Base-by-base conservation (phyloP, 2,888 invertebrate genomes). In the Gnatocerus cornutus region DNA sequence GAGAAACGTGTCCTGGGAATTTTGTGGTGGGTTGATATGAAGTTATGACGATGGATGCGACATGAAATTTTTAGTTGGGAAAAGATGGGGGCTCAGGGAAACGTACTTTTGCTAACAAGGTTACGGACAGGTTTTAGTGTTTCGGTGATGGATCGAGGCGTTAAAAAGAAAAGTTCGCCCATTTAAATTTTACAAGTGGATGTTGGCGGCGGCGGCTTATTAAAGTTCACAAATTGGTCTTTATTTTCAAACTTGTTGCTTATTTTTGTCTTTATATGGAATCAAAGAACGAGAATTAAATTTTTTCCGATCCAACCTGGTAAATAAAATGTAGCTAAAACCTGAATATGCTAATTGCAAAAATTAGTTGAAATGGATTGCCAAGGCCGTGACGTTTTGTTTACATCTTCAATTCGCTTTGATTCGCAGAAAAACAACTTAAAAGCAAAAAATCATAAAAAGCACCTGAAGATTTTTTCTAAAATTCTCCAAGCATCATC, bases 271-370 rank as follows among this genome's bases (percentile, higher is more conserved):
- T n/a, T n/a, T n/a, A n/a, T n/a, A n/a, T n/a, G n/a, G n/a, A n/a
- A n/a, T n/a, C n/a, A n/a, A n/a, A n/a, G n/a, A n/a, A n/a, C n/a
- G n/a, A n/a, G n/a, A n/a, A n/a, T n/a, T n/a, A n/a, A n/a, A n/a
- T n/a, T n/a, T n/a, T n/a, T n/a, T n/a, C n/a, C n/a, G 4, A 21
- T 21, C 21, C 21, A 4, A 21, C 2, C 21, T 21, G 21, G 21
- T 4, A 21, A 21, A 21, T 21, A 21, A 21, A 21, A 21, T 21
- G 21, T 21, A 21, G 21, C 21, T 33, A 33, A n/a, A 33, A 33
- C 33, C 33, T 16, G 46, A 46, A 13, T 46, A 8, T 46, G 46
- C 21, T 46, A 46, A 46, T 46, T 46, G 16, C 7, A 13, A 46
- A 9, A 46, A 46, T 9, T 13, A 2, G 9, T 16, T 6, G 16